Evolutionary conservation across 2,113 vertebrate genomes (phyloP).

Genomic region (Tor tambroides): DNA sequence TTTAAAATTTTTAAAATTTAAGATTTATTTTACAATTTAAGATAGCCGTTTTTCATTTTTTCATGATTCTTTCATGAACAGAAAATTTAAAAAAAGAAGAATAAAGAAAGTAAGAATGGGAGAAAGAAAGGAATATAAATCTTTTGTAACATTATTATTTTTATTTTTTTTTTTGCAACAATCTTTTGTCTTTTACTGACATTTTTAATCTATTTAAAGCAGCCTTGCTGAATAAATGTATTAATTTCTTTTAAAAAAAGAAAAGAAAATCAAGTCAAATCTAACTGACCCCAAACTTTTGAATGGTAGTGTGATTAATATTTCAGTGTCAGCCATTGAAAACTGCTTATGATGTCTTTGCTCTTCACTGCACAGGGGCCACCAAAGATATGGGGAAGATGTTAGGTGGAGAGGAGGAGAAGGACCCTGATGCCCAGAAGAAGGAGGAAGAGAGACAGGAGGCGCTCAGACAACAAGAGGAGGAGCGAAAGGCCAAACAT

Average conservation of each 20-base stretch:
- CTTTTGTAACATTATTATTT: not conserved
- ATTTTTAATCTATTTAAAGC: not conserved
- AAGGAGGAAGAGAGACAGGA: conserved; percentile 98
- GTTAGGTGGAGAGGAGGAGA: conserved; percentile 97
- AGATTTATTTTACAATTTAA: no score
- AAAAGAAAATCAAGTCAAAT: no score
- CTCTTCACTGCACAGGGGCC: conserved; percentile 79
- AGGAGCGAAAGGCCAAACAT: conserved; percentile 95
- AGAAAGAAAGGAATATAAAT: not conserved
- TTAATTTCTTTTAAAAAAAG: not conserved
- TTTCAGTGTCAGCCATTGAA: not conserved
- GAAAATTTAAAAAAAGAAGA: not conserved
- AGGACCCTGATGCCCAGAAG: conserved; percentile 94
- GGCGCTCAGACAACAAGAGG: conserved; percentile 93
- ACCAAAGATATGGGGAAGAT: conserved; percentile 99
- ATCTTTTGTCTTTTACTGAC: no score
- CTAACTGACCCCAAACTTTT: not conserved
- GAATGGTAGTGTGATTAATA: not conserved
- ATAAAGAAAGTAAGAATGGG: not conserved
- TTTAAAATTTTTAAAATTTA: no score
- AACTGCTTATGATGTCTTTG: not conserved
- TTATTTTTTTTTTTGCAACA: no score
- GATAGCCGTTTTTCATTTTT: not conserved
- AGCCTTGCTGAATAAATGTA: not conserved
- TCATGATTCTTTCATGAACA: not conserved